These are phyloP conservation scores for Dipodomys spectabilis DNA, from an alignment of 2,113 vertebrate genomes.

Conservation along the genomic window DNA sequence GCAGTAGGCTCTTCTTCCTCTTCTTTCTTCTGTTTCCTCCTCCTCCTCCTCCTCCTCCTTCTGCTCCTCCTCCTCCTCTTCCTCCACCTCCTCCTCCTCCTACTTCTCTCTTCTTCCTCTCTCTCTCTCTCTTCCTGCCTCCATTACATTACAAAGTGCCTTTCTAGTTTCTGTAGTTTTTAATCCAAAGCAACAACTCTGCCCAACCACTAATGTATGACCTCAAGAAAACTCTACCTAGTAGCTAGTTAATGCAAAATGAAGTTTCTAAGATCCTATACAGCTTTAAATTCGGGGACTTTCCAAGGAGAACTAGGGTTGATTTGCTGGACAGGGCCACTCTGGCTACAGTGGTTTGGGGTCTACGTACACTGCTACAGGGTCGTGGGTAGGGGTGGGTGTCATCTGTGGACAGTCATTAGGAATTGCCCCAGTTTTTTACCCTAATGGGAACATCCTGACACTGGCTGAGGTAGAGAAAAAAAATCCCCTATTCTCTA, in stretches of 20 bases:
- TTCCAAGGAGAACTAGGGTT: slow-evolving; percentile 6
- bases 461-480: background rate
- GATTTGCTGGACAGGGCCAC: background rate
- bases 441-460: no score
- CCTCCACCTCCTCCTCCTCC: background rate
- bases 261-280: background rate
- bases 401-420: background rate
- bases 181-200: background rate
- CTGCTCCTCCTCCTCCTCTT: no score
- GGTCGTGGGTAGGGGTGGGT: background rate
- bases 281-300: background rate
- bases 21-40: background rate
- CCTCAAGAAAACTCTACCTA: slow-evolving; percentile 19
- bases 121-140: background rate
- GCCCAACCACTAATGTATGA: background rate
- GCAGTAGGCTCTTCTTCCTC: background rate
- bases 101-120: background rate
- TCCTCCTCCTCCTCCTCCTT: background rate
- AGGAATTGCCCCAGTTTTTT: background rate
- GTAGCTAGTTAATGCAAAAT: slow-evolving; percentile 9
- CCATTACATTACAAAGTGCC: background rate
- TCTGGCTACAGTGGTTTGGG: background rate
- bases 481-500: background rate
- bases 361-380: background rate
- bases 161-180: background rate